Conservation (phyloP, 2,888 invertebrate species). For the Acanthosepion esculentum region DNA sequence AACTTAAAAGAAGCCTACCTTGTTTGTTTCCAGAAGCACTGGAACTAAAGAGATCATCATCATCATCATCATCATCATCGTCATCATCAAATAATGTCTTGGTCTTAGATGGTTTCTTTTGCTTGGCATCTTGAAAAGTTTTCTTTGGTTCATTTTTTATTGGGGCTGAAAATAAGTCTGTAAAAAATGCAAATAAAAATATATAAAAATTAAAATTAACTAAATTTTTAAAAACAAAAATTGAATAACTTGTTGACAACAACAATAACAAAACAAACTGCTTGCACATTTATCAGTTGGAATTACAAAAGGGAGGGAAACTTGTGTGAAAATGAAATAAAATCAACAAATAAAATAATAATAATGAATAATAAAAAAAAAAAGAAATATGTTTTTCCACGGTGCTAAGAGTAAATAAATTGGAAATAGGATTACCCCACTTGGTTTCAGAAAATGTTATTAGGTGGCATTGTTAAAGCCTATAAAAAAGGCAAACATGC, state of each 20-base stretch:
- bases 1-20: not conserved
- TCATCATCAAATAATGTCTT: not conserved
- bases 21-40: slow-evolving; percentile 14
- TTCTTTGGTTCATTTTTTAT: not conserved
- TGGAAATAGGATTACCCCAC: no score
- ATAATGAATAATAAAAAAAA: no score
- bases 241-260: not conserved
- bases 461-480: no score
- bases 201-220: not conserved
- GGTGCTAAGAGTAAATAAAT: no score
- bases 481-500: no score
- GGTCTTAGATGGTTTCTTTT: not conserved
- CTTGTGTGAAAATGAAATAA: not conserved
- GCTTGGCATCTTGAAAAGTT: not conserved
- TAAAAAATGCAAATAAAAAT: not conserved
- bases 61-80: not conserved
- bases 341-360: no score
- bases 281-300: not conserved
- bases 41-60: not conserved
- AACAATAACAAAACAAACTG: not conserved
- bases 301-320: not conserved
- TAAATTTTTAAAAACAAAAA: not conserved
- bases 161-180: not conserved
- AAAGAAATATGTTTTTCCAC: no score
- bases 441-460: no score